Evolutionary conservation across 2,888 invertebrate genomes (phyloP).

Genomic region (Acrocyrtus sp.): DNA sequence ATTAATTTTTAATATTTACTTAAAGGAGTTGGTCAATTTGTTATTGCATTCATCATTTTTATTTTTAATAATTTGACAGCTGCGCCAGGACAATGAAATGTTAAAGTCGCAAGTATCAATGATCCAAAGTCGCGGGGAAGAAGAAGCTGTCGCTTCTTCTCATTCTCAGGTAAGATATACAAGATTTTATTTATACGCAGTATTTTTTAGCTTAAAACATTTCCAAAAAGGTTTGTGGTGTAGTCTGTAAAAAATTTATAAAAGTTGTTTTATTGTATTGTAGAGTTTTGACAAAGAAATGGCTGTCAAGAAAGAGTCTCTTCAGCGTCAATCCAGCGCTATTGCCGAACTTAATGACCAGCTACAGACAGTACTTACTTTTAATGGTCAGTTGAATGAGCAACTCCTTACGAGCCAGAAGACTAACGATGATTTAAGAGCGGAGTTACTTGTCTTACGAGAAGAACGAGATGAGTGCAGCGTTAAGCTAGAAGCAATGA

Average conservation of each 20-base stretch:
- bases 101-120: conserved; percentile 8
- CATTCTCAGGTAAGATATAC: not conserved
- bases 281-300: too few species aligned
- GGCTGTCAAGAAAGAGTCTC: not conserved
- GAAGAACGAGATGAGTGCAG: not conserved
- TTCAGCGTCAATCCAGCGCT: conserved; percentile 1
- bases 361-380: conserved; percentile 9
- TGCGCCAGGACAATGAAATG: conserved; percentile 24
- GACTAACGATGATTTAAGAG: not conserved
- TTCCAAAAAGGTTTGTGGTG: too few species aligned
- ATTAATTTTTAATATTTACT: too few species aligned
- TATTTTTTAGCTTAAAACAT: too few species aligned
- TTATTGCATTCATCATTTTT: not conserved
- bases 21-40: too few species aligned
- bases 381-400: conserved; percentile 22
- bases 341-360: conserved; percentile 26
- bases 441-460: not conserved
- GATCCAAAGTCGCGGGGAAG: not conserved
- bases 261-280: too few species aligned
- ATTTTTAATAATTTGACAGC: conserved; percentile 3
- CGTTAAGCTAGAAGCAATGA: conserved; percentile 15
- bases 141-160: too few species aligned
- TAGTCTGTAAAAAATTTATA: too few species aligned
- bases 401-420: conserved; percentile 4
- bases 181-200: too few species aligned